Percentiles rank a stretch among this genome's conserved stretches.
These are phyloP conservation scores for Diploscapter pachys DNA, from an alignment of 1,140 invertebrate genomes.

Conservation along the genomic window DNA sequence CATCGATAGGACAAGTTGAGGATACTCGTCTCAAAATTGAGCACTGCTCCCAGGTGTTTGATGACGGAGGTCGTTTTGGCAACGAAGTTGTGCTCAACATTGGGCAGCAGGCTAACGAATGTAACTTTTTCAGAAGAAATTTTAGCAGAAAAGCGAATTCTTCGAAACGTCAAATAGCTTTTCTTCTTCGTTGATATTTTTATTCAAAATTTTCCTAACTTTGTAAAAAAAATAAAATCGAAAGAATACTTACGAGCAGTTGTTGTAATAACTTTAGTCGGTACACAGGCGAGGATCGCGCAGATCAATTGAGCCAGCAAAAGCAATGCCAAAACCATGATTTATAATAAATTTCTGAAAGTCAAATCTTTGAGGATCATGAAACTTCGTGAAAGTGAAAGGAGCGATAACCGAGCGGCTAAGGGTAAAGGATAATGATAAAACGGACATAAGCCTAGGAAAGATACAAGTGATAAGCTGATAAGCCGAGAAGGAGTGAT, in stretches of 20 bases:
- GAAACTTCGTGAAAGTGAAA: too few species aligned
- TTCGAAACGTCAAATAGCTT: not conserved
- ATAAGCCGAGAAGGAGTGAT: too few species aligned
- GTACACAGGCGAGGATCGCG: constrained; percentile 1
- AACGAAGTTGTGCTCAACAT: constrained; percentile 1
- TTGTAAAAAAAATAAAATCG: not conserved
- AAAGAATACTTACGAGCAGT: constrained; percentile 8
- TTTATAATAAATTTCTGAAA: too few species aligned
- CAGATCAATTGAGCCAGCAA: too few species aligned
- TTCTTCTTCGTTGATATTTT: not conserved
- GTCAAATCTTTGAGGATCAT: too few species aligned
- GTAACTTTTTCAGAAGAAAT: not conserved
- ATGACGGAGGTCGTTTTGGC: not conserved
- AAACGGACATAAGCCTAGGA: too few species aligned
- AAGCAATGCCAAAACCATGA: too few species aligned
- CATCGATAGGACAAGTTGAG: constrained; percentile 17
- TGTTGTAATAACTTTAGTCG: constrained; percentile 8
- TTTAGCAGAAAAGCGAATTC: not conserved
- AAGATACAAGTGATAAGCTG: too few species aligned
- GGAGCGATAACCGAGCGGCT: too few species aligned
- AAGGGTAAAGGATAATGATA: too few species aligned
- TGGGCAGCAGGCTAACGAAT: constrained; percentile 12
- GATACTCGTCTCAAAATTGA: constrained; percentile 15
- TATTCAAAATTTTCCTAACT: not conserved
- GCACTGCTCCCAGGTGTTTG: constrained; percentile 8